Evolutionary conservation across 2,113 vertebrate species (phyloP), one percentile per base, ranked within the genome.

Genomic region (Gila orcuttii): DNA sequence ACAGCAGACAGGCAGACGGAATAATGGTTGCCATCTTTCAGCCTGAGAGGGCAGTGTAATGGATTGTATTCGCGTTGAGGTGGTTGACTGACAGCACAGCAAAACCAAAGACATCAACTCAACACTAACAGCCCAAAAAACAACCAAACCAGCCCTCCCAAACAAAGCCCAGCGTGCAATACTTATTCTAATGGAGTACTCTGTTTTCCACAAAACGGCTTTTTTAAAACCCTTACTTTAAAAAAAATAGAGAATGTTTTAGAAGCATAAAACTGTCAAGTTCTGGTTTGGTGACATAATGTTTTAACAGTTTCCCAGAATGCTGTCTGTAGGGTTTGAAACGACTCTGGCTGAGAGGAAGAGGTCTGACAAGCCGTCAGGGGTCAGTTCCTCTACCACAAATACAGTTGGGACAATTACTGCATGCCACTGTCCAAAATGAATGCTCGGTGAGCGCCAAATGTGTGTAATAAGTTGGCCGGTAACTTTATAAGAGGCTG

Each of bases 21-120:
- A 57, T 73, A 83, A 88, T 82, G 87, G 71, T 42, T 42, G 33
- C 84, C 79, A 83, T 85, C 76, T 84, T 87, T 88, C 83, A 85
- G 83, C 78, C 60, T 71, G 82, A 88, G 64, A 83, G 79, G 66
- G 21, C 84, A 71, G 79, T 12, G 57, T 86, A 85, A 88, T 83
- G 84, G 73, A 85, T 68, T 85, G 66, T 57, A 75, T 76, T 79
- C 15, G 25, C 12, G 25, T 64, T 2, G 39, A 62, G 84, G 52
- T 84, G 82, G n/a, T 52, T 73, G 86, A 87, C 55, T 87, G 86
- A 87, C 86, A 87, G 76, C 39, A 50, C 50, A 36, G 55, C 76
- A 79, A 62, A 86, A 73, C 25, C 50, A 83, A 81, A 83, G 50
- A 69, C 28, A 78, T 45, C 39, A 79, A 28, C 62, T 66, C 21